These are phyloP conservation scores for Hirtodrosophila alboralis DNA, from an alignment of 2,888 invertebrate genomes.

Conservation along the genomic window DNA sequence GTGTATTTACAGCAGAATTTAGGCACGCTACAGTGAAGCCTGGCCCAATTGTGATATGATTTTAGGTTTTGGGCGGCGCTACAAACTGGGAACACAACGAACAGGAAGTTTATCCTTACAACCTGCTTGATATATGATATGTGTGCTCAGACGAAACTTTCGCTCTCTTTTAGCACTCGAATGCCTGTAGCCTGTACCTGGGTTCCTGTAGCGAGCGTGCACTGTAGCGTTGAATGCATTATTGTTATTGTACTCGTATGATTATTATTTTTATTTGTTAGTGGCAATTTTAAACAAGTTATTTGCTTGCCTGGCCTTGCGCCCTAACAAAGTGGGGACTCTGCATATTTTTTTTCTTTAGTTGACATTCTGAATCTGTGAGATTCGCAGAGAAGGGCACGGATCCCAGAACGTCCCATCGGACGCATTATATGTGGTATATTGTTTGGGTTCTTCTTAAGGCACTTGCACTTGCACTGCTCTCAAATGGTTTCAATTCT, in stretches of 20 bases:
- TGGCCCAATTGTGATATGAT: conserved; percentile 36
- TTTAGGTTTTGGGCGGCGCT: not conserved
- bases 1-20: conserved; percentile 55
- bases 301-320: conserved; percentile 32
- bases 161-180: not conserved
- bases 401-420: conserved; percentile 17
- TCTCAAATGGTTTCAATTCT: conserved; percentile 5
- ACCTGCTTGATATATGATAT: conserved; percentile 20
- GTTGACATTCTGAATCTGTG: conserved; percentile 31
- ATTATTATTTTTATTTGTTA: conserved; percentile 20
- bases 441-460: conserved; percentile 54
- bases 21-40: conserved; percentile 49
- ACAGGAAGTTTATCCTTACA: too few relatives aligned
- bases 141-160: not conserved
- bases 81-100: conserved; percentile 6
- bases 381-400: conserved; percentile 50
- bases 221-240: conserved; percentile 37
- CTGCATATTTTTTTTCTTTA: too few relatives aligned
- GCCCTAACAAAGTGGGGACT: too few relatives aligned
- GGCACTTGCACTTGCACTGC: conserved; percentile 69
- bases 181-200: conserved; percentile 10
- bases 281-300: conserved; percentile 23
- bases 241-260: conserved; percentile 6
- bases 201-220: conserved; percentile 13
- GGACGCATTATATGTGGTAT: conserved; percentile 1